Evolutionary conservation across 2,888 invertebrate species (phyloP).

Genomic region (Polydrusus tereticollis): DNA sequence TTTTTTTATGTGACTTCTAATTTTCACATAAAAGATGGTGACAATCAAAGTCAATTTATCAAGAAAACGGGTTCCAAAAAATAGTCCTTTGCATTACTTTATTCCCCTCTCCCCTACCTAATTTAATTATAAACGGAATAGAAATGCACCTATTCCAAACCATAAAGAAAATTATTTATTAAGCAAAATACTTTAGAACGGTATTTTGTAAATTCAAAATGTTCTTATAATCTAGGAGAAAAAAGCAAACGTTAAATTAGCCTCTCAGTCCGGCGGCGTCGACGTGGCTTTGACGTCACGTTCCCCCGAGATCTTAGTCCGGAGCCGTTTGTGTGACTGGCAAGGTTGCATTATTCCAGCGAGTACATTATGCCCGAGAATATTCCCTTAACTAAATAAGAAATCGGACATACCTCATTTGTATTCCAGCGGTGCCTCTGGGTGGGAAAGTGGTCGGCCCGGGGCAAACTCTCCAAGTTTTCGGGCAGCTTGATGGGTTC

Average conservation of each 20-base stretch:
- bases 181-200: too few relatives aligned
- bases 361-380: slow-evolving; percentile 31
- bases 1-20: too few relatives aligned
- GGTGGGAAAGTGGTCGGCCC: slow-evolving; percentile 94
- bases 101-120: too few relatives aligned
- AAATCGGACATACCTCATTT: slow-evolving; percentile 85
- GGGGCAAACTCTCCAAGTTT: slow-evolving; percentile 93
- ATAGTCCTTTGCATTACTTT: too few relatives aligned
- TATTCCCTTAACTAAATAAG: slow-evolving; percentile 47
- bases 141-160: too few relatives aligned
- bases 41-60: too few relatives aligned
- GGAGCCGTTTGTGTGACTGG: slow-evolving; percentile 48
- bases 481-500: slow-evolving; percentile 94
- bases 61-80: too few relatives aligned
- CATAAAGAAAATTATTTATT: too few relatives aligned
- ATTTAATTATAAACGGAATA: too few relatives aligned
- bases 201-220: too few relatives aligned
- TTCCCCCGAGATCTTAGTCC: slow-evolving; percentile 43
- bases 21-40: too few relatives aligned
- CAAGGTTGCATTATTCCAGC: slow-evolving; percentile 38
- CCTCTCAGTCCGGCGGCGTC: slow-evolving; percentile 1
- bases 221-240: too few relatives aligned
- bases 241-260: not conserved
- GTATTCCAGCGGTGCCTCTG: slow-evolving; percentile 99
- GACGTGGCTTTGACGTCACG: slow-evolving; percentile 25